Conservation (phyloP, 1,140 invertebrate species). For the Atopsyche davidsoni region DNA sequence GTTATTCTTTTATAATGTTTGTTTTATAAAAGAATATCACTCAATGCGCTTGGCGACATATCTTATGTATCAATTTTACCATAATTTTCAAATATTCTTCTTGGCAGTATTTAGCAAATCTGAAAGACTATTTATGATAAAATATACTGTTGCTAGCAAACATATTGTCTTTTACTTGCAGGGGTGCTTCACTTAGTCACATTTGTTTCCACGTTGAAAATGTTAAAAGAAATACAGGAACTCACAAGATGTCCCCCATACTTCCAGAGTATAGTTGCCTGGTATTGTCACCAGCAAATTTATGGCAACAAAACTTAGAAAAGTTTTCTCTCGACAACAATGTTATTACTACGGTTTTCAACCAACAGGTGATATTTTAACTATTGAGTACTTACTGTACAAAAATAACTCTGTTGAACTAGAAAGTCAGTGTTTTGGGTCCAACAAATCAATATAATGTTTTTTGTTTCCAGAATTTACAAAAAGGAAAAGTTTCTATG, state of each 20-base stretch:
- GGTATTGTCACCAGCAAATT: conserved; percentile 86
- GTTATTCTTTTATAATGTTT: too few species aligned
- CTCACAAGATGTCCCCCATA: conserved; percentile 49
- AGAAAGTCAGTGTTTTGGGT: conserved; percentile 1
- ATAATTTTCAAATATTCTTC: too few species aligned
- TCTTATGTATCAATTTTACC: too few species aligned
- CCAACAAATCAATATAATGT: not conserved
- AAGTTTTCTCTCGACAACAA: conserved; percentile 70
- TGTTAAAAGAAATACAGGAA: conserved; percentile 56
- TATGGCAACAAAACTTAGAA: conserved; percentile 82
- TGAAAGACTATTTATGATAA: too few species aligned
- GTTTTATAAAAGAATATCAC: too few species aligned
- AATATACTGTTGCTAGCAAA: too few species aligned
- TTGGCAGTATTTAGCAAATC: too few species aligned
- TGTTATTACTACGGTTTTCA: conserved; percentile 73
- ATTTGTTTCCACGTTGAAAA: conserved; percentile 83
- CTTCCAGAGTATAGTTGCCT: conserved; percentile 89
- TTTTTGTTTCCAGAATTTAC: conserved; percentile 52
- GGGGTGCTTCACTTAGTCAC: conserved; percentile 65
- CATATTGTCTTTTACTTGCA: too few species aligned
- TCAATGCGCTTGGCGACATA: too few species aligned
- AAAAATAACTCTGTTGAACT: conserved; percentile 1
- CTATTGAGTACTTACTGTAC: conserved; percentile 23
- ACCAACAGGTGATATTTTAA: conserved; percentile 77
- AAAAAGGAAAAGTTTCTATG: conserved; percentile 75